phyloP scores from a whole-genome alignment of 2,797 vertebrate genomes.

The Menidia menidia region DNA sequence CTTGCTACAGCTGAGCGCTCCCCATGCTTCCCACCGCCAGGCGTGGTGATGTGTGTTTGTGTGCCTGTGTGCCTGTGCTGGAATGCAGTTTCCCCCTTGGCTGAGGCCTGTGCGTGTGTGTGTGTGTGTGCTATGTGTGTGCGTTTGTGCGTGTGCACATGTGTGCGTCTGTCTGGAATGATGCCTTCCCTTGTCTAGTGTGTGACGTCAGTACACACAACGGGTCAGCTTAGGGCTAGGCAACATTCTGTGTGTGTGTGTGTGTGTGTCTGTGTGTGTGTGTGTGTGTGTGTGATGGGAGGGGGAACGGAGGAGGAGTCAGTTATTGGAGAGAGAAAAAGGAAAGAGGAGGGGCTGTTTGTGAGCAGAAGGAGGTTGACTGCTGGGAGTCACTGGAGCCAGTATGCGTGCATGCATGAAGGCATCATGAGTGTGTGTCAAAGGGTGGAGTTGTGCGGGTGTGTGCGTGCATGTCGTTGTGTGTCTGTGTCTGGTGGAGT shows the following conservation, averaged over 20 bases:
- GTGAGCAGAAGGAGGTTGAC: constrained; percentile 76
- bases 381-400: constrained; percentile 75
- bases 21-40: constrained; percentile 80
- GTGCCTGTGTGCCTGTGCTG: constrained; percentile 77
- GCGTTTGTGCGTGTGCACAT: constrained; percentile 14
- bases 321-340: constrained; percentile 75
- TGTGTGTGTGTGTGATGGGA: constrained; percentile 48
- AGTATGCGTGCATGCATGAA: constrained; percentile 73
- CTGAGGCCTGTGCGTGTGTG: constrained; percentile 71
- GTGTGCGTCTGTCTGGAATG: constrained; percentile 76
- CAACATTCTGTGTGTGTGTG: constrained; percentile 52
- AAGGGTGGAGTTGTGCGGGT: constrained; percentile 54
- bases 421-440: constrained; percentile 69
- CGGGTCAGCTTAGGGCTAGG: constrained; percentile 82
- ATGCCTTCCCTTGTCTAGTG: constrained; percentile 81
- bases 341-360: constrained; percentile 76
- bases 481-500: constrained; percentile 34
- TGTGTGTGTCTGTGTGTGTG: constrained; percentile 37
- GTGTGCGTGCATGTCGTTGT: neutral
- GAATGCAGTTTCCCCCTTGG: constrained; percentile 78
- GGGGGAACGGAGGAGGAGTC: constrained; percentile 64
- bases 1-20: constrained; percentile 82
- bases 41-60: constrained; percentile 80
- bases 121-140: constrained; percentile 54
- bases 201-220: constrained; percentile 82